Evolutionary conservation across 1,140 invertebrate genomes (phyloP), one percentile per base, ranked within the genome.

Genomic region (Eupeodes corollae): DNA sequence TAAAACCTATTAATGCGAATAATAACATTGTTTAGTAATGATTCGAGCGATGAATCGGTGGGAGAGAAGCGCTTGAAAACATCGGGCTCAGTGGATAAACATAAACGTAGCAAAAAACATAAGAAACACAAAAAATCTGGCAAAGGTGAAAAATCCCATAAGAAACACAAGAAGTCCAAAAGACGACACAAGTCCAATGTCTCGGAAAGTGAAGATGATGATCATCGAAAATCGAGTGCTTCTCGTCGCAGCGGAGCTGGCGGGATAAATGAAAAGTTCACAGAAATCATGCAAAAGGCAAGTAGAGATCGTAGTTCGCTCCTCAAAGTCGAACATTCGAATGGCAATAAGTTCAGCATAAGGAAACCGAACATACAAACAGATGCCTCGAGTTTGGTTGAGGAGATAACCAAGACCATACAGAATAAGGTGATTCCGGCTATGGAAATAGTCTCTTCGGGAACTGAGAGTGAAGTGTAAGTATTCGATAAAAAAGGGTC

Each of bases 391-490:
- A 67, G 59, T 46, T 48, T 57, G 15, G 55, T 71, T 47, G 56
- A 50, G 49, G 48, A 73, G 39, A 60, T 61, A 31, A 61, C 48
- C 50, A 71, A 61, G 49, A 67, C 50, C 33, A 66, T 61, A 61
- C 57, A 61, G 55, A 64, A 53, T 55, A 68, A 66, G 45, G 56
- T 61, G 14, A 32, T 61, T 52, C 62, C 59, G 49, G 52, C 45
- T 49, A 59, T 82, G 44, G 78, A 83, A 67, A 76, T 83, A 32
- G 76, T 82, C 45, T 80, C 79, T 30, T 84, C 83, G 0, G 80
- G 79, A 52, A 79, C 78, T 34, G 82, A 84, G 46, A 79, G 79
- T 55, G 79, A 79, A 57, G 55, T 59, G 63, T 67, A 48, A 52
- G 59, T 60, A 42, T 39, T 15, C 21, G n/a, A n/a, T n/a, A n/a